phyloP scores from a whole-genome alignment of 1,140 invertebrate genomes.

The Hirudo medicinalis region DNA sequence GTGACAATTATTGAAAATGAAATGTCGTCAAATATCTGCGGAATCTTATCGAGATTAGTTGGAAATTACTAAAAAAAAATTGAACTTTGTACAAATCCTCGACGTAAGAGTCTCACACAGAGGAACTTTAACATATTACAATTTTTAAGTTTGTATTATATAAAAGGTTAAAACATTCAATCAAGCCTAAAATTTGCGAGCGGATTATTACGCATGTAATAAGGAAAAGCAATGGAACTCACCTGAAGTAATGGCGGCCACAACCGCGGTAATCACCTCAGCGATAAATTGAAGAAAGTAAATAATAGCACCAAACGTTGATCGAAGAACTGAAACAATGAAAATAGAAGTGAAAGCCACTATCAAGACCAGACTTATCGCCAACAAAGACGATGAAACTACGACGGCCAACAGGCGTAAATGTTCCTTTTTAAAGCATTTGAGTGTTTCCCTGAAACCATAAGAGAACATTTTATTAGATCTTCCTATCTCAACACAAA shows the following conservation, averaged over 20 bases:
- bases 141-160: too few relatives aligned
- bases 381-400: background rate
- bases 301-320: constrained; percentile 11
- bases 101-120: too few relatives aligned
- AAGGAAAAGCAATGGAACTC: background rate
- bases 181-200: too few relatives aligned
- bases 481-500: background rate
- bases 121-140: too few relatives aligned
- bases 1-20: too few relatives aligned
- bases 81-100: too few relatives aligned
- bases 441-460: background rate
- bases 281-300: constrained; percentile 5
- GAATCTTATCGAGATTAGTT: too few relatives aligned
- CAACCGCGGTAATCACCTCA: constrained; percentile 13
- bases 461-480: background rate
- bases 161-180: too few relatives aligned
- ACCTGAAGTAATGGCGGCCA: constrained; percentile 16
- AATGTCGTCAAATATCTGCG: too few relatives aligned
- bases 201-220: too few relatives aligned
- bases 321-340: constrained; percentile 9
- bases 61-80: too few relatives aligned
- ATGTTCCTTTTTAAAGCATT: constrained; percentile 10
- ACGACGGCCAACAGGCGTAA: background rate
- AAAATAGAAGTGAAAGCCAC: constrained; percentile 13
- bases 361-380: constrained; percentile 8